These are phyloP conservation scores for Chymomyza fuscimana DNA, from an alignment of 2,888 invertebrate genomes.

Conservation along the genomic window DNA sequence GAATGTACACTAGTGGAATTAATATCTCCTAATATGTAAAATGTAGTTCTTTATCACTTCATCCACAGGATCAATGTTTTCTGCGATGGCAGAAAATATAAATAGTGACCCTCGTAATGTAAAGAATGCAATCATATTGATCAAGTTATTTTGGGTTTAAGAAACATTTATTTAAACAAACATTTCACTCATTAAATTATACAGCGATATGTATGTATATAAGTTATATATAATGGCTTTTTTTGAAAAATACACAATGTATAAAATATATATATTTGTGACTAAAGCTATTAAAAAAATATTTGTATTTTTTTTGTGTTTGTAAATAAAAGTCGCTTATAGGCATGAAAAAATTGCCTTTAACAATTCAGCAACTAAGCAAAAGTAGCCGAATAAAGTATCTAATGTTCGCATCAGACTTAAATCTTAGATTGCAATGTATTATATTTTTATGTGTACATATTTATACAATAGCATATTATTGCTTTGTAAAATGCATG, in stretches of 20 bases:
- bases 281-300: conserved; percentile 1
- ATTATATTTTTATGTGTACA: not conserved
- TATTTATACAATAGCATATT: not conserved
- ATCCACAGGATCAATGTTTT: not conserved
- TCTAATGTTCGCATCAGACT: not conserved
- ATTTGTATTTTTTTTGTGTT: not conserved
- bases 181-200: not conserved
- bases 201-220: not conserved
- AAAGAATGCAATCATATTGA: too few relatives aligned
- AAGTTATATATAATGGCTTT: conserved; percentile 6
- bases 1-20: too few relatives aligned
- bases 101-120: too few relatives aligned
- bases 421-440: not conserved
- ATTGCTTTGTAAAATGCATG: not conserved
- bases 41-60: too few relatives aligned
- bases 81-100: too few relatives aligned
- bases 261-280: conserved; percentile 7
- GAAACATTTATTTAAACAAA: conserved; percentile 5
- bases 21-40: too few relatives aligned
- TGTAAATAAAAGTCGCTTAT: not conserved
- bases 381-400: not conserved
- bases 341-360: not conserved
- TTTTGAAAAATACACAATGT: conserved; percentile 5
- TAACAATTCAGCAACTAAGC: not conserved
- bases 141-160: not conserved